Conservation (phyloP, 2,797 vertebrate genomes). For the Halcyon leucocephala region DNA sequence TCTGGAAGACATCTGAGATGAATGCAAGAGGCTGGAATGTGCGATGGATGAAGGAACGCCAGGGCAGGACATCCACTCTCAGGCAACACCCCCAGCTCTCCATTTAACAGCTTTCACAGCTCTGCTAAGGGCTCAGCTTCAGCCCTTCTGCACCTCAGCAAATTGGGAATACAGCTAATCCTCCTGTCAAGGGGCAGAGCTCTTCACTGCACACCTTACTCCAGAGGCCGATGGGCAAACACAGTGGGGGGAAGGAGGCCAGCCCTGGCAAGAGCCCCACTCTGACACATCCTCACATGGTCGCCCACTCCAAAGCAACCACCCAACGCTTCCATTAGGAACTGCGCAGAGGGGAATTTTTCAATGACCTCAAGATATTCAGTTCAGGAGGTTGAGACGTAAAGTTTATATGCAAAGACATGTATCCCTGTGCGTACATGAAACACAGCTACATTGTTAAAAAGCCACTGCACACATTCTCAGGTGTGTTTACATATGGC, state of each 20-base stretch:
- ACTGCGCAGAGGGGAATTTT: not conserved
- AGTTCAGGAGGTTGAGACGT: not conserved
- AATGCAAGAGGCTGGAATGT: slow-evolving; percentile 75
- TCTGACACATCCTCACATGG: slow-evolving; percentile 41
- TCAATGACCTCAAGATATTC: not conserved
- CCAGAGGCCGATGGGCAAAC: not conserved
- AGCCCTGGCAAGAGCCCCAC: not conserved
- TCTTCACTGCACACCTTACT: not conserved
- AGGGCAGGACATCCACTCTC: slow-evolving; percentile 34
- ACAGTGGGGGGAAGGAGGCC: not conserved
- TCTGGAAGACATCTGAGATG: slow-evolving; percentile 72
- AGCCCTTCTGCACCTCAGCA: not conserved
- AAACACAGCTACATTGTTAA: not conserved
- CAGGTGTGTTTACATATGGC: not conserved
- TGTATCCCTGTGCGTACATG: fast-evolving
- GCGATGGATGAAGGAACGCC: slow-evolving; percentile 52
- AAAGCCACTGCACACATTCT: not conserved
- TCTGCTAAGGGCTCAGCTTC: not conserved
- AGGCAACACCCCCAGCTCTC: slow-evolving; percentile 7
- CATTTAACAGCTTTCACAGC: not conserved
- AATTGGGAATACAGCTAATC: not conserved
- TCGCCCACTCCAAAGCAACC: not conserved
- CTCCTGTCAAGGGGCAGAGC: not conserved
- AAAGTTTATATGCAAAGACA: not conserved
- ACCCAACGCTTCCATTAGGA: not conserved